Conservation (phyloP, 2,113 vertebrate species). For the Acrocephalus arundinaceus region DNA sequence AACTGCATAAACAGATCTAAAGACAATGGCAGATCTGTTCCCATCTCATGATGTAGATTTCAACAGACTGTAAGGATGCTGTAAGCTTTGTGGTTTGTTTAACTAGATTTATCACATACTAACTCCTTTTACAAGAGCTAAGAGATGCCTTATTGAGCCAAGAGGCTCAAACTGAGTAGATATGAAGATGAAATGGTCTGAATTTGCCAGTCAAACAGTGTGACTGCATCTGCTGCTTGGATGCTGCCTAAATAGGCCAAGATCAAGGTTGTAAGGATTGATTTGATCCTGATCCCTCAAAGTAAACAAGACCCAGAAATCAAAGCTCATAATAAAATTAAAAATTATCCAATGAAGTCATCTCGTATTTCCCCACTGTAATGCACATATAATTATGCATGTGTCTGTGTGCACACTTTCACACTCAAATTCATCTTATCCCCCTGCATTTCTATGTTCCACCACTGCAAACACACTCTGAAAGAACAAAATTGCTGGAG, state of each 20-base stretch:
- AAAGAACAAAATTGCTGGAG: not conserved
- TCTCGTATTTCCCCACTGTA: not conserved
- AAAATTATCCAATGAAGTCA: not conserved
- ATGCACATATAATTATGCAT: not conserved
- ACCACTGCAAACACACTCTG: not conserved
- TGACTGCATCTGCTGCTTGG: slow-evolving; percentile 14
- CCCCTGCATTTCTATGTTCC: not conserved
- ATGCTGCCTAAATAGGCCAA: slow-evolving; percentile 22
- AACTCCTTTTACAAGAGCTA: not conserved
- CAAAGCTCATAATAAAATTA: not conserved
- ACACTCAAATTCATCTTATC: not conserved
- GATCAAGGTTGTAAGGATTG: not conserved
- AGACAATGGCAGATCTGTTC: not conserved
- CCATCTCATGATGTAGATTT: not conserved
- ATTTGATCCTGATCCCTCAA: not conserved
- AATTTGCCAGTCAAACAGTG: slow-evolving; percentile 14
- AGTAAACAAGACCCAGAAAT: not conserved
- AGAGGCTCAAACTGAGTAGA: not conserved
- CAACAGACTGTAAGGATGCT: not conserved
- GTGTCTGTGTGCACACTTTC: not conserved
- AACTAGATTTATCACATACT: not conserved
- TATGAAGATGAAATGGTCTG: slow-evolving; percentile 27
- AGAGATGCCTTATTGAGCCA: not conserved
- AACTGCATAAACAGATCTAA: not conserved
- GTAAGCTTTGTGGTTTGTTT: not conserved